Conservation (phyloP, 1,140 invertebrate genomes). For the Tenebrio molitor region DNA sequence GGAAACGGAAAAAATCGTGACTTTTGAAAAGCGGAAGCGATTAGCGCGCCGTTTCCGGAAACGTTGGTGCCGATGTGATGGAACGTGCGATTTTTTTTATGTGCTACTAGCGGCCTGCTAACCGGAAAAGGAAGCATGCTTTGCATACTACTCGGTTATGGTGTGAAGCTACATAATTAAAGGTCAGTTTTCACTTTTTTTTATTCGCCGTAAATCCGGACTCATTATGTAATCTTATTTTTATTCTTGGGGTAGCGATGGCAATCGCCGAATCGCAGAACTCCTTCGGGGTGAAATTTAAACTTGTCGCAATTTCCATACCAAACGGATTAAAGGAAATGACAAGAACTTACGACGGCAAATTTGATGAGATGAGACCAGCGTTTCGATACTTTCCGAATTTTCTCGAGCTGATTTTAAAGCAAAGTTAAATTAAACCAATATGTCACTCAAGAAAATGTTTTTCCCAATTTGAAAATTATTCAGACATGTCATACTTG, state of each 20-base stretch:
- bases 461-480: no score
- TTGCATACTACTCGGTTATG: constrained; percentile 37
- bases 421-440: no score
- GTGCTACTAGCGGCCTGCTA: background rate
- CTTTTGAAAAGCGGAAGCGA: constrained; percentile 6
- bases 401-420: no score
- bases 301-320: background rate
- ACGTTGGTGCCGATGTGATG: constrained; percentile 35
- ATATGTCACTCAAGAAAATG: no score
- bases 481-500: no score
- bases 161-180: constrained; percentile 41
- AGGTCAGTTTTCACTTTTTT: constrained; percentile 39
- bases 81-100: constrained; percentile 23
- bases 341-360: no score
- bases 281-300: background rate
- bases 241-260: no score
- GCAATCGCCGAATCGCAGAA: background rate
- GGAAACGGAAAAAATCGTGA: constrained; percentile 1
- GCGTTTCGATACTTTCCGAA: no score
- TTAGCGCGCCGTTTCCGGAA: constrained; percentile 18
- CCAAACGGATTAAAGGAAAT: no score
- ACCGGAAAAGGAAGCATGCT: constrained; percentile 45
- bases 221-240: no score
- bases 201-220: no score
- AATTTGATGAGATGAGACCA: no score